Evolutionary conservation across 1,140 invertebrate species (phyloP).

Genomic region (Drosophila biarmipes): DNA sequence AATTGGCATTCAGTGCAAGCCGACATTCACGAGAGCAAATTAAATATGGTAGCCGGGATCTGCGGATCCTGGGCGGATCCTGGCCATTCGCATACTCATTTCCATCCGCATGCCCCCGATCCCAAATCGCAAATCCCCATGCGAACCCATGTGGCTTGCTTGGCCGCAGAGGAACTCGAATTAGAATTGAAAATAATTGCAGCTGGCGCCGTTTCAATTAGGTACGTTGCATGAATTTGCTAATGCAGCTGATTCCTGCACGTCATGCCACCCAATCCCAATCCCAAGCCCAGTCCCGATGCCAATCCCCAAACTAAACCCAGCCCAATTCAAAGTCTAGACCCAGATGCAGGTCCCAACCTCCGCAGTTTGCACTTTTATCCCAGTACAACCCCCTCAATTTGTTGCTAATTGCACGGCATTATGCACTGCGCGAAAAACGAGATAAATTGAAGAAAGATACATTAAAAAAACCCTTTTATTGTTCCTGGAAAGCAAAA

Average conservation of each 20-base stretch:
- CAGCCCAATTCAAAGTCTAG: background rate
- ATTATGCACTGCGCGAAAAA: constrained; percentile 2
- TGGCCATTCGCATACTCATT: background rate
- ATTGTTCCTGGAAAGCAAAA: too few species aligned
- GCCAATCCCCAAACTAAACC: background rate
- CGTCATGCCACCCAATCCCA: constrained; percentile 1
- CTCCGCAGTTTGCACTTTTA: constrained; percentile 3
- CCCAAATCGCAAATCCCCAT: background rate
- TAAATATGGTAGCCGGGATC: constrained; percentile 34
- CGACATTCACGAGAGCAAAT: constrained; percentile 45
- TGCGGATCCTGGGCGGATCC: background rate
- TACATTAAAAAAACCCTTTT: too few species aligned
- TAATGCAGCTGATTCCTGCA: constrained; percentile 51
- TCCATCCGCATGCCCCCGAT: background rate
- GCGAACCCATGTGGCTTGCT: constrained; percentile 11
- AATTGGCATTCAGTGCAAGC: constrained; percentile 70
- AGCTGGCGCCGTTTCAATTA: constrained; percentile 77
- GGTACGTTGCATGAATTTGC: constrained; percentile 56
- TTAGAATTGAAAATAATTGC: constrained; percentile 81
- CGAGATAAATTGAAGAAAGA: too few species aligned
- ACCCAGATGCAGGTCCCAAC: constrained; percentile 4
- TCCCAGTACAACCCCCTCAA: constrained; percentile 26
- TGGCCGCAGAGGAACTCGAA: constrained; percentile 54
- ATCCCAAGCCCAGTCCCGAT: background rate
- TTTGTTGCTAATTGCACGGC: constrained; percentile 45